Evolutionary conservation across 1,140 invertebrate genomes (phyloP), one percentile per base, ranked within the genome.

Genomic region (Popillia japonica): DNA sequence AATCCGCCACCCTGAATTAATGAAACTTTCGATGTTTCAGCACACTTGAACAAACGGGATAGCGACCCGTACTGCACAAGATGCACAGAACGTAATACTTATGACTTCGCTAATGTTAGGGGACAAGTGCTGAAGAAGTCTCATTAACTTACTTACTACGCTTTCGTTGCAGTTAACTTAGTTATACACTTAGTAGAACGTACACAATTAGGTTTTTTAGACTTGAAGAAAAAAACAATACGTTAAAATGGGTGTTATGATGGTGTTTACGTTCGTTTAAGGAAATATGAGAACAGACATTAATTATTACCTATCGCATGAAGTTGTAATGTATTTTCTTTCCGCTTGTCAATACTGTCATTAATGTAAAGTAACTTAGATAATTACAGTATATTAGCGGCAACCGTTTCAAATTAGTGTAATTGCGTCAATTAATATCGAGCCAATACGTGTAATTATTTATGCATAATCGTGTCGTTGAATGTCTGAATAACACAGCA

Each of bases 11-110:
- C 44, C 17, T 6, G 61, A 64, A 64, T 64, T 64, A 64, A 64
- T 64, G 61, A 64, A 64, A 64, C 61, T 64, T 64, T 64, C 61
- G 61, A 64, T 64, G 61, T 64, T 64, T 64, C 61, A 64, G 61
- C 61, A 20, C 61, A 22, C 22, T 64, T 64, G 22, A 64, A 64
- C 11, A n/a, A n/a, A n/a, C n/a, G n/a, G n/a, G 61, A 9, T 64
- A n/a, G 20, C 23, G 61, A n/a, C 22, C 17, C 61, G 61, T 64
- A n/a, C n/a, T n/a, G 61, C 61, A 64, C 17, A 64, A 20, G 61
- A 64, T 64, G 61, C 61, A n/a, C n/a, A 64, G 61, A 64, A 20
- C 61, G 61, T 64, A n/a, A n/a, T n/a, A 64, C 20, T 11, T 48
- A 48, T 27, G 22, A 64, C 61, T 64, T 64, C 61, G 61, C 11